Percentiles rank a stretch among this genome's conserved stretches.
These are phyloP conservation scores for Muraenolepis orangiensis DNA, from an alignment of 2,797 vertebrate species.

Conservation along the genomic window DNA sequence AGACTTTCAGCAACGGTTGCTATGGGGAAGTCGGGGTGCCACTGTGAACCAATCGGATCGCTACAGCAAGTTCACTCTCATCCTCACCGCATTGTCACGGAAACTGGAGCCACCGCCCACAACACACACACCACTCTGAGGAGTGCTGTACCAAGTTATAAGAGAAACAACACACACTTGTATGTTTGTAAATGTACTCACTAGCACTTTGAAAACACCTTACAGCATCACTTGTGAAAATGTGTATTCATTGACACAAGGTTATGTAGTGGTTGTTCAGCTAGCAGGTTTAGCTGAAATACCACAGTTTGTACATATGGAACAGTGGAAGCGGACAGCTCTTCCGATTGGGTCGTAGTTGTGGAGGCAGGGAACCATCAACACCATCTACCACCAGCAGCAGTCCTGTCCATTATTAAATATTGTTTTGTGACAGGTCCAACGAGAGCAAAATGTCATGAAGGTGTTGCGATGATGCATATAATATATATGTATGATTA, in stretches of 20 bases:
- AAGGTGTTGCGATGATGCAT: not conserved
- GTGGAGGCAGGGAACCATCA: not conserved
- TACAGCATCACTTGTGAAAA: not conserved
- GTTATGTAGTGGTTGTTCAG: not conserved
- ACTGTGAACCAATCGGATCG: slow-evolving; percentile 89
- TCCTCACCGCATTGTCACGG: slow-evolving; percentile 91
- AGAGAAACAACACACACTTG: not conserved
- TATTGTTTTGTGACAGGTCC: not conserved
- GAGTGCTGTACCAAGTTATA: not conserved
- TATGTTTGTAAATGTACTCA: not conserved
- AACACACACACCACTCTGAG: slow-evolving; percentile 64
- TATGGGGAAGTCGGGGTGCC: slow-evolving; percentile 96
- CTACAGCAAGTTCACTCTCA: slow-evolving; percentile 93
- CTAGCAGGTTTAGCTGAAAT: not conserved
- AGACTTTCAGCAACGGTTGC: slow-evolving; percentile 93
- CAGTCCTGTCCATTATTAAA: not conserved
- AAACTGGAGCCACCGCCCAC: slow-evolving; percentile 85
- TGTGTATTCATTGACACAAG: not conserved
- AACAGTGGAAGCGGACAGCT: not conserved
- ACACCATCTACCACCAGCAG: not conserved
- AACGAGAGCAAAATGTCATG: not conserved
- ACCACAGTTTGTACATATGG: not conserved
- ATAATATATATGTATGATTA: not conserved
- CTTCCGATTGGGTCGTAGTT: not conserved
- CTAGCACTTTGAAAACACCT: slow-evolving; percentile 1